A percentile compares a stretch with the other conserved stretches of the same genome.
Conservation (phyloP, 2,888 invertebrate species). For the Erebia ligea region DNA sequence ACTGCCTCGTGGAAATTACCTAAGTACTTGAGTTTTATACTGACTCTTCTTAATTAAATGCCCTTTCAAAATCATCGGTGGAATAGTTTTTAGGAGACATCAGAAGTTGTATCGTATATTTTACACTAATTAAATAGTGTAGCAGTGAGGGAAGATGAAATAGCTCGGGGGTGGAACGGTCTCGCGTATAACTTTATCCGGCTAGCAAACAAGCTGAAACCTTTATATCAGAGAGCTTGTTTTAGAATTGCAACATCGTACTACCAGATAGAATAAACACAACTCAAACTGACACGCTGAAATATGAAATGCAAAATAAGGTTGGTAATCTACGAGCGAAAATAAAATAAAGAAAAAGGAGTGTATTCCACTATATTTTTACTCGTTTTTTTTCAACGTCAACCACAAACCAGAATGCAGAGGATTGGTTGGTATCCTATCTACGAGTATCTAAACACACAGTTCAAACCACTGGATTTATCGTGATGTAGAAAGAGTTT, state of each 20-base stretch:
- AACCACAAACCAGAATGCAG: no score
- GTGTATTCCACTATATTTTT: no score
- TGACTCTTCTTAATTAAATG: no score
- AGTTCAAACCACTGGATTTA: no score
- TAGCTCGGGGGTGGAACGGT: conserved; percentile 18
- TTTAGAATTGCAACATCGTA: background rate
- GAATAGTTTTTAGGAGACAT: background rate
- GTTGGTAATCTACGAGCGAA: background rate
- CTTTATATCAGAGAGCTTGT: conserved; percentile 15
- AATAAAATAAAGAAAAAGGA: no score
- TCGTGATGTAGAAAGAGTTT: no score
- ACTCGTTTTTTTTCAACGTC: no score
- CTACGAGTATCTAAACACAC: no score
- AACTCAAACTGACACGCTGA: conserved; percentile 8
- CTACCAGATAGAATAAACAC: conserved; percentile 2
- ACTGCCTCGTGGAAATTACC: no score
- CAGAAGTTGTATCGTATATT: background rate
- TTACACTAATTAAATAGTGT: background rate
- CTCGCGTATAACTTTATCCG: conserved; percentile 27
- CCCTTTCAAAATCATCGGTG: no score
- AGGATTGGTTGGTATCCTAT: background rate
- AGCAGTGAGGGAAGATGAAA: conserved; percentile 7
- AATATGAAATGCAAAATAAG: conserved; percentile 5
- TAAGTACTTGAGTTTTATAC: background rate
- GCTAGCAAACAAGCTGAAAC: conserved; percentile 29